Evolutionary conservation across 2,888 invertebrate species (phyloP).

Genomic region (Sialis lutaria): DNA sequence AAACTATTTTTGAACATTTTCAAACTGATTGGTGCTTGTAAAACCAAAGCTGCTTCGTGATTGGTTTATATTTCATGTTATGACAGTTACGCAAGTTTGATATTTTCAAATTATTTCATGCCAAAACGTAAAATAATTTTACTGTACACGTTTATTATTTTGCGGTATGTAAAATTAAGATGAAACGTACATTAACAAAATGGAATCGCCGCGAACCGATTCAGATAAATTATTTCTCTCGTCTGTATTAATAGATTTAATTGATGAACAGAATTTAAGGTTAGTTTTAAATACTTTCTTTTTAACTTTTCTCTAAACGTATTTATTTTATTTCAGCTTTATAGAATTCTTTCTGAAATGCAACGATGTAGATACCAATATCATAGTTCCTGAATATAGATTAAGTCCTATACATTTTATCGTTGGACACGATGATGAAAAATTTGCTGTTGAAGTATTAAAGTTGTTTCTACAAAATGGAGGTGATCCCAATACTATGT

Average conservation of each 20-base stretch:
- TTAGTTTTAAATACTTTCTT: not conserved
- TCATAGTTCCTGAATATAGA: conserved; percentile 49
- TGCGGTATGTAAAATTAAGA: too few species aligned
- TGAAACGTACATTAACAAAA: too few species aligned
- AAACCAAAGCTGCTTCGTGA: too few species aligned
- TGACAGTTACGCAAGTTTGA: too few species aligned
- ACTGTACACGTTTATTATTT: too few species aligned
- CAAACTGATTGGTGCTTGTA: too few species aligned
- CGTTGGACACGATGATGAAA: conserved; percentile 48
- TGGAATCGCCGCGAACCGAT: too few species aligned
- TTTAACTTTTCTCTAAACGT: not conserved
- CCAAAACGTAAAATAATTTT: too few species aligned
- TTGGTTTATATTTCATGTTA: too few species aligned
- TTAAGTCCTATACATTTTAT: conserved; percentile 61
- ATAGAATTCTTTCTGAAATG: conserved; percentile 27
- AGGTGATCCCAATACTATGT: conserved; percentile 57
- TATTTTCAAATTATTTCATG: too few species aligned
- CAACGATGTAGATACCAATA: conserved; percentile 46
- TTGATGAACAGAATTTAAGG: not conserved
- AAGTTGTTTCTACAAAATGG: conserved; percentile 48
- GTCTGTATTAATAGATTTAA: not conserved
- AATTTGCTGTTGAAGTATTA: conserved; percentile 43
- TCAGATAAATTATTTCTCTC: too few species aligned
- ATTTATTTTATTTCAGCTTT: conserved; percentile 10
- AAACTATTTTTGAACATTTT: too few species aligned